Percentiles rank a stretch among this genome's conserved stretches.
These are phyloP conservation scores for Acropternis orthonyx DNA, from an alignment of 2,797 vertebrate species.

Conservation along the genomic window DNA sequence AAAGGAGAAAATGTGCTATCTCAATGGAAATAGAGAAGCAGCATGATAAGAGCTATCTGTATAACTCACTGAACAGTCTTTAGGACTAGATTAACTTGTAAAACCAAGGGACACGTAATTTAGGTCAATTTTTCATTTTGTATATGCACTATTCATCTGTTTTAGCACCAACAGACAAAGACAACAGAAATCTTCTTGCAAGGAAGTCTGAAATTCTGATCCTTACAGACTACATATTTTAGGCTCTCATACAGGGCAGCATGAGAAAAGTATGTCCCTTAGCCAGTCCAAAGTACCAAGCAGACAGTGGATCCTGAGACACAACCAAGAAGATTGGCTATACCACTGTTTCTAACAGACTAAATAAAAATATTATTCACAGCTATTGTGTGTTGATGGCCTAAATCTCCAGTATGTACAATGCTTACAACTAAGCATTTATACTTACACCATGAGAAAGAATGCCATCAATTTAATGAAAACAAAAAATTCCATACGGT, in stretches of 20 bases:
- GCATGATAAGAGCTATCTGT: background rate
- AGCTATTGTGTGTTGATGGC: background rate
- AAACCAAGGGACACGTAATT: background rate
- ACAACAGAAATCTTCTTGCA: background rate
- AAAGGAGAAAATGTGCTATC: background rate
- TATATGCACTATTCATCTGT: background rate
- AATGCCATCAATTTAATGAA: background rate
- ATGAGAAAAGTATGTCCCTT: background rate
- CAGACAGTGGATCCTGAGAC: background rate
- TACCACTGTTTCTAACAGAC: background rate
- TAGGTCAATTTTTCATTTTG: background rate
- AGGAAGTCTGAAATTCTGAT: background rate
- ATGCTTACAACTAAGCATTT: background rate
- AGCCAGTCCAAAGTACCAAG: background rate
- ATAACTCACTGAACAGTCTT: background rate
- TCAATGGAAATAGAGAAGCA: background rate
- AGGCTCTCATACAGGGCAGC: rapidly evolving
- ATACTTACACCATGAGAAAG: rapidly evolving
- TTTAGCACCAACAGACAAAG: background rate
- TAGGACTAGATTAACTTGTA: background rate
- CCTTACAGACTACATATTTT: background rate
- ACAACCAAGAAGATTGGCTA: background rate
- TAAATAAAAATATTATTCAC: background rate
- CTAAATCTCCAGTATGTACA: background rate
- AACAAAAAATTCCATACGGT: background rate